Evolutionary conservation across 2,888 invertebrate species (phyloP).

Genomic region (Endotricha flammealis): DNA sequence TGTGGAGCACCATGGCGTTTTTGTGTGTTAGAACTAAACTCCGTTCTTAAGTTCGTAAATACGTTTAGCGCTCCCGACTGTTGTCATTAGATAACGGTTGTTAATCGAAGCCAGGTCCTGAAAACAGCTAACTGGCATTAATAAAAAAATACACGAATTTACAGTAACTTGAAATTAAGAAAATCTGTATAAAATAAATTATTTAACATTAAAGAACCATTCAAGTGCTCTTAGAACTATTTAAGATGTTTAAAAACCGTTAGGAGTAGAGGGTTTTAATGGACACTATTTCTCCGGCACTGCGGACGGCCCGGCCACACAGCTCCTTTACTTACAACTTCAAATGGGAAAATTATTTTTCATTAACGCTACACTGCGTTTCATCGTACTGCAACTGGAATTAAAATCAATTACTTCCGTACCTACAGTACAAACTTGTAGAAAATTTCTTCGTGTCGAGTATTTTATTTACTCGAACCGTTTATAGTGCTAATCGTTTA

Average conservation of each 20-base stretch:
- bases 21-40: too few relatives aligned
- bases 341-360: conserved; percentile 65
- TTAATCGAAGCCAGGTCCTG: too few relatives aligned
- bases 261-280: conserved; percentile 41
- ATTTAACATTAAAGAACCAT: too few relatives aligned
- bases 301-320: conserved; percentile 27
- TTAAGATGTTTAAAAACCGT: conserved; percentile 6
- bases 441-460: conserved; percentile 35
- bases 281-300: conserved; percentile 41
- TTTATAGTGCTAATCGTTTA: conserved; percentile 9
- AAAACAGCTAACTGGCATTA: too few relatives aligned
- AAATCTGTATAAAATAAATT: too few relatives aligned
- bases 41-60: too few relatives aligned
- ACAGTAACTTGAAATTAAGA: too few relatives aligned
- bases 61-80: too few relatives aligned
- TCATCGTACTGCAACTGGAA: conserved; percentile 53
- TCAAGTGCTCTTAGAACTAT: too few relatives aligned
- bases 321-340: conserved; percentile 52
- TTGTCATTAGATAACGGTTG: too few relatives aligned
- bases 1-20: too few relatives aligned
- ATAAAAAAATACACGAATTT: too few relatives aligned
- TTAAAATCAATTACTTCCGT: conserved; percentile 68
- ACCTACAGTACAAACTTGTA: conserved; percentile 53
- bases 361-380: conserved; percentile 61
- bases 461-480: conserved; percentile 32